Percentiles rank a stretch among this genome's conserved stretches.
Evolutionary conservation across 2,113 vertebrate species (phyloP).

Genomic region (Thryonomys swinderianus): DNA sequence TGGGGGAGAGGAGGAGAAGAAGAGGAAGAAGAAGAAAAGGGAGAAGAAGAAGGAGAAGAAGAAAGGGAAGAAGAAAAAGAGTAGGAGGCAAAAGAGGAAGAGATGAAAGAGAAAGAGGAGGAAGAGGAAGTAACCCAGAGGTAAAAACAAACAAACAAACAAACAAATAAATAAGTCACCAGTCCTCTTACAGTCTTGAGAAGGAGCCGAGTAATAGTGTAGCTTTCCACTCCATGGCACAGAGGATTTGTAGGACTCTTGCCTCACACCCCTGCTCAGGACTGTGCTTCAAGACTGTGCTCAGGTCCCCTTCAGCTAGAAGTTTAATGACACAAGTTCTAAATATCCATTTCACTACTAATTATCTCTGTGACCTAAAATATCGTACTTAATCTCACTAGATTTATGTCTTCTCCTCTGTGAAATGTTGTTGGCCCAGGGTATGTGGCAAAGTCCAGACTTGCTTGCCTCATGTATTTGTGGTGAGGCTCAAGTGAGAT

Average conservation of each 20-base stretch:
- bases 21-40: neutral
- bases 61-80: neutral
- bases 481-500: constrained; percentile 59
- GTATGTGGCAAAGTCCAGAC: constrained; percentile 10
- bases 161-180: neutral
- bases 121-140: neutral
- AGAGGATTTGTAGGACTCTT: constrained; percentile 33
- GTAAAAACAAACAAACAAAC: constrained; percentile 53
- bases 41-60: neutral
- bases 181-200: constrained; percentile 4
- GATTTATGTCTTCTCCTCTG: constrained; percentile 56
- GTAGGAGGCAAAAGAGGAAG: neutral
- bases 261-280: constrained; percentile 22
- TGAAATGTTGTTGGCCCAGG: constrained; percentile 7
- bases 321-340: constrained; percentile 57
- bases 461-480: constrained; percentile 46
- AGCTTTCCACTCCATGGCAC: neutral
- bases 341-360: constrained; percentile 58
- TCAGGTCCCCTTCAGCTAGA: constrained; percentile 35
- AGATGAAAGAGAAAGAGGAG: neutral
- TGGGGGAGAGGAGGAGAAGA: neutral
- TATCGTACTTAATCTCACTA: constrained; percentile 44
- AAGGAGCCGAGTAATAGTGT: neutral
- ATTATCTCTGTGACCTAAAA: constrained; percentile 59
- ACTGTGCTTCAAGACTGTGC: neutral